A percentile compares a stretch with the other conserved stretches of the same genome.
phyloP scores from a whole-genome alignment of 2,888 invertebrate species.

The Pristionchus arcanus region DNA sequence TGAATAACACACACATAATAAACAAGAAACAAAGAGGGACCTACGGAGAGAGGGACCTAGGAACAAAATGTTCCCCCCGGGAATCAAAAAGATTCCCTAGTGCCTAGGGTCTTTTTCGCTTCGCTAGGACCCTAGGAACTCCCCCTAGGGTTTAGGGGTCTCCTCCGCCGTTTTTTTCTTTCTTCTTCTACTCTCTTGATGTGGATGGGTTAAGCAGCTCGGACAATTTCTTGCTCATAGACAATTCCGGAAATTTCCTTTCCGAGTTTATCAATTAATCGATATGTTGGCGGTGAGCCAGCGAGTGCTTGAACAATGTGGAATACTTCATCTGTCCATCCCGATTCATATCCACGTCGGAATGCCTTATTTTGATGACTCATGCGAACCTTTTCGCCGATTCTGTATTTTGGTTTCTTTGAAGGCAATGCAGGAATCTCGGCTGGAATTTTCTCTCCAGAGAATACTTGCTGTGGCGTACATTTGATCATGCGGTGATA shows the following conservation, averaged over 20 bases:
- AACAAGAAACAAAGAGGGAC: background rate
- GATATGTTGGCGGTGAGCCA: background rate
- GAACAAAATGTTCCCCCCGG: background rate
- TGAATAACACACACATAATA: background rate
- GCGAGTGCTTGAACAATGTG: background rate
- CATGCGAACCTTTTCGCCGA: background rate
- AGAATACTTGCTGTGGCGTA: background rate
- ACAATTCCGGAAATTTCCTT: background rate
- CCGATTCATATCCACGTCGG: too few relatives aligned
- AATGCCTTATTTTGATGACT: too few relatives aligned
- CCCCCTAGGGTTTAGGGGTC: background rate
- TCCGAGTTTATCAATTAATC: background rate
- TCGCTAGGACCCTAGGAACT: too few relatives aligned
- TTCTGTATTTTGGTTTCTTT: background rate
- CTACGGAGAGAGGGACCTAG: background rate
- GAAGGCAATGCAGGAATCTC: background rate
- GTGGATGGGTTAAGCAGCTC: background rate
- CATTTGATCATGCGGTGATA: background rate
- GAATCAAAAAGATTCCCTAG: too few relatives aligned
- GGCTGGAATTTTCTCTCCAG: background rate
- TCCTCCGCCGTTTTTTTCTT: too few relatives aligned
- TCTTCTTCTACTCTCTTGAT: too few relatives aligned
- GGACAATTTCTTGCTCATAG: background rate
- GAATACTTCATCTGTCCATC: too few relatives aligned
- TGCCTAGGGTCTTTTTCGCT: too few relatives aligned